Evolutionary conservation across 2,797 vertebrate species (phyloP), one percentile per base, ranked within the genome.

Genomic region (Pipistrellus pygmaeus): DNA sequence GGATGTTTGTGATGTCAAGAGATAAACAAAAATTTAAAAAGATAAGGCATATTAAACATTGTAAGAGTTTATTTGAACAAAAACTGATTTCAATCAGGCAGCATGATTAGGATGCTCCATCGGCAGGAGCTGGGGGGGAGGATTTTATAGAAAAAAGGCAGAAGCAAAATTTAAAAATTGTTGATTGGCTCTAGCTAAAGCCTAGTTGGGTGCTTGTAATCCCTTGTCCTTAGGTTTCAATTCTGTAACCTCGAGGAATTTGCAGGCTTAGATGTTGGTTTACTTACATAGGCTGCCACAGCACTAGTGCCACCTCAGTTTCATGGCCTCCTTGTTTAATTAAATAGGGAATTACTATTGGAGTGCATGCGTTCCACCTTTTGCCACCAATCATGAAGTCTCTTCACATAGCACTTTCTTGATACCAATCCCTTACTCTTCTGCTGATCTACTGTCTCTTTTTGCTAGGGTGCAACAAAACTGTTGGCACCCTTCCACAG

Each of bases 101-200:
- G n/a, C 0, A 25, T 51, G 6, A 17, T 38, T 51, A 82, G n/a
- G 53, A 73, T 48, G 18, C 27, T 64, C 44, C 2, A 64, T 8
- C 0, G 0, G 41, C 18, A 82, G 9, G 78, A 73, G 4, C 25
- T n/a, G 0, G 0, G 13, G 13, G 32, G 51, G 41, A 73, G 44
- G 21, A 18, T 51, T 48, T 73, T 72, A 73, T 23, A 64, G 71
- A 64, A 27, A 35, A 62, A 82, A 62, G 18, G n/a, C 27, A 35
- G 18, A 51, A 30, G 2, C n/a, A 62, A 41, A 62, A 21, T 48
- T 62, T n/a, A 46, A 73, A 73, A 73, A 62, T 51, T 41, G 23
- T n/a, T n/a, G 18, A 51, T 62, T 64, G 9, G 32, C n/a, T 81
- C 3, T 38, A 35, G 3, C 53, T 82, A 38, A 73, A 62, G 55